phyloP scores from a whole-genome alignment of 2,113 vertebrate species.

The Dolichotis patagonum region DNA sequence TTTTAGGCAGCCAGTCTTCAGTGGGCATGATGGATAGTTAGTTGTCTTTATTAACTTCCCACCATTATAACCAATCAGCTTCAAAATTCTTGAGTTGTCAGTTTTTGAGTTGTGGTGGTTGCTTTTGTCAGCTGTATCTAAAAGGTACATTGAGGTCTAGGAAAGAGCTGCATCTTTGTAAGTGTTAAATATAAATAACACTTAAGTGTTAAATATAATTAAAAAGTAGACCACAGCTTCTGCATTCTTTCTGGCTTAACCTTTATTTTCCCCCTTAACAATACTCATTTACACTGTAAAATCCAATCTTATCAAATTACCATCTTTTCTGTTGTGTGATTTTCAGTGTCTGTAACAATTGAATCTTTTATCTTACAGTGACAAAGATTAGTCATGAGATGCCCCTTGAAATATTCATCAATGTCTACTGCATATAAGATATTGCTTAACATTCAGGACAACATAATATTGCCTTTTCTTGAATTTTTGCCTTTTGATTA shows the following conservation, averaged over 20 bases:
- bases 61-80: neutral
- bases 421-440: slow-evolving; percentile 54
- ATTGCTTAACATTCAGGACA: slow-evolving; percentile 69
- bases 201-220: slow-evolving; percentile 39
- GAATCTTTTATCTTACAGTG: slow-evolving; percentile 70
- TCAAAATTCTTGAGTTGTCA: neutral
- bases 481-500: slow-evolving; percentile 72
- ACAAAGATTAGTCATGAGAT: slow-evolving; percentile 73
- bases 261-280: slow-evolving; percentile 45
- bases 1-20: neutral
- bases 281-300: neutral
- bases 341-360: slow-evolving; percentile 43
- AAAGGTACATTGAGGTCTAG: neutral
- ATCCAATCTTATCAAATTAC: slow-evolving; percentile 46
- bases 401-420: slow-evolving; percentile 75
- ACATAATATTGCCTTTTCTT: slow-evolving; percentile 69
- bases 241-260: slow-evolving; percentile 31
- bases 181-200: slow-evolving; percentile 39
- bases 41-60: slow-evolving; percentile 6
- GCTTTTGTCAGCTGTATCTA: slow-evolving; percentile 11
- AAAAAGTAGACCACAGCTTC: neutral
- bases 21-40: neutral
- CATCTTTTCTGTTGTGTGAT: slow-evolving; percentile 35
- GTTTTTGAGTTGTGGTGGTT: neutral
- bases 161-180: neutral